Base-by-base conservation (phyloP, 2,113 vertebrate species). In the Xerus inauris region DNA sequence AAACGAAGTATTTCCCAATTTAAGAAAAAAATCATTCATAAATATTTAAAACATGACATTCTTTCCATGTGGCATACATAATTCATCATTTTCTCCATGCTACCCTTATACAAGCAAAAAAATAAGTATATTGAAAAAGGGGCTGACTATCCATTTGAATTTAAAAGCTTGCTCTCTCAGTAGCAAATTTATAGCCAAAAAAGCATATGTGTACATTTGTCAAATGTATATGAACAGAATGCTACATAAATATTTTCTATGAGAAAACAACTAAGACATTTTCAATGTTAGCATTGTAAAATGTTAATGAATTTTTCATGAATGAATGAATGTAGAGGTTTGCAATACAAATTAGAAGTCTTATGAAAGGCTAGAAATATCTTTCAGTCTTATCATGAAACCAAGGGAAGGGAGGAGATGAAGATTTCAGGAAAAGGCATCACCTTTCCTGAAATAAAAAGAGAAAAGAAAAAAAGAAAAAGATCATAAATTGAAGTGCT, bases 31-130 rank as follows among this genome's bases (percentile, higher is more conserved):
- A 96, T 96, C 91, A 69, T 49, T 89, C 84, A 28, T 95, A 98
- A 98, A 96, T 98, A 97, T 97, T 97, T 76, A 98, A 73, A 97
- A 96, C 42, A 38, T 96, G 19, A 96, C 96, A 96, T 71, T 95
- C 9, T 96, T 97, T 97, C 89, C 97, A 89, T 91, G 82, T 92
- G 79, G 35, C 75, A 57, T 51, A 95, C 30, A 86, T 91, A 95
- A 95, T 94, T 97, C 79, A 94, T 97, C 26, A 88, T 92, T 97
- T 97, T 45, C 40, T 87, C 71, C 57, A 81, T 54, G 40, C 62
- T 96, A 90, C 26, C 59, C 88, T 81, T 94, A 93, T 86, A 87
- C 51, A 97, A 82, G 80, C 67, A 92, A 94, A 97, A 97, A 95
- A 96, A 49, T 87, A 94, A 87, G 9, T 83, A 80, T 16, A 54